phyloP scores from a whole-genome alignment of 2,113 vertebrate species.

The Entosphenus tridentatus region DNA sequence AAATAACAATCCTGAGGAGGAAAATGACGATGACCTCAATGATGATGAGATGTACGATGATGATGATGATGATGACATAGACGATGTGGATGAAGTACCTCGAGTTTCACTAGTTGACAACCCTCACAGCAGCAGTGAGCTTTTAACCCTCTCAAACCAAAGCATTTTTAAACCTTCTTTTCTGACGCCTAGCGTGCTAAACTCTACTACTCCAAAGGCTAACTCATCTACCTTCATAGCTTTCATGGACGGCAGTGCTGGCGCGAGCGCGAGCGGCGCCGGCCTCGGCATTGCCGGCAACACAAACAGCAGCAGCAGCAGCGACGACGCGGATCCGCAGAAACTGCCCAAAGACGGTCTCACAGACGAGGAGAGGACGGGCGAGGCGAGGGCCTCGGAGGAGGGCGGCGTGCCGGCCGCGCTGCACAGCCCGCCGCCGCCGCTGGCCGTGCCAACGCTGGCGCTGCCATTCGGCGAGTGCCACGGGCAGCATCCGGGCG shows the following conservation, averaged over 20 bases:
- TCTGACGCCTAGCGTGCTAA: slow-evolving; percentile 70
- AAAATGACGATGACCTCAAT: slow-evolving; percentile 2
- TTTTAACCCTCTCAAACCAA: slow-evolving; percentile 88
- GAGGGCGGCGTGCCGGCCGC: too few relatives aligned
- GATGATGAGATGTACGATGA: not conserved
- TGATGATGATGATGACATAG: not conserved
- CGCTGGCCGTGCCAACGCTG: too few relatives aligned
- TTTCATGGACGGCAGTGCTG: not conserved
- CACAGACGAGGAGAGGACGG: too few relatives aligned
- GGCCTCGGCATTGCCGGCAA: too few relatives aligned
- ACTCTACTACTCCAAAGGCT: slow-evolving; percentile 1
- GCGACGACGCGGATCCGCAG: too few relatives aligned
- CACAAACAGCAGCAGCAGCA: too few relatives aligned
- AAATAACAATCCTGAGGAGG: not conserved
- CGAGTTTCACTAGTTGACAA: not conserved
- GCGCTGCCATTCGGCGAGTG: not conserved
- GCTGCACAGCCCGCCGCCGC: too few relatives aligned
- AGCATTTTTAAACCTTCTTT: slow-evolving; percentile 99
- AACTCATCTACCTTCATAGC: slow-evolving; percentile 6
- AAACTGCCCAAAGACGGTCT: too few relatives aligned
- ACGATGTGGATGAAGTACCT: slow-evolving; percentile 3
- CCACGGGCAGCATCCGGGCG: slow-evolving; percentile 3
- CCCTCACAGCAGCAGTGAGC: slow-evolving; percentile 5
- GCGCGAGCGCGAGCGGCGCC: not conserved
- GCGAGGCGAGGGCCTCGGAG: too few relatives aligned